These are phyloP conservation scores for Boloria euphrosyne DNA, from an alignment of 2,888 invertebrate species.

Conservation along the genomic window DNA sequence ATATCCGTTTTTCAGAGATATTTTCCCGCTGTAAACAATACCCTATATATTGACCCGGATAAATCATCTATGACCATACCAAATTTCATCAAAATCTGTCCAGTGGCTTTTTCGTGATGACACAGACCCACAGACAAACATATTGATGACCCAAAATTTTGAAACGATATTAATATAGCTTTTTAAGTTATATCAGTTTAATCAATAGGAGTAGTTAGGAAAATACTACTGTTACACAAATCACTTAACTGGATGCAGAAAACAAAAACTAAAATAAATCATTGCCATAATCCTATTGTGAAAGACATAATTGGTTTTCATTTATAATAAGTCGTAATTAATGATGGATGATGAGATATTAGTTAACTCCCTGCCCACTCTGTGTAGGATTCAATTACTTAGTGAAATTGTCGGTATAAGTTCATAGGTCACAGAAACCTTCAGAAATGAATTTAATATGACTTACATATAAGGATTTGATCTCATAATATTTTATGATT, in stretches of 20 bases:
- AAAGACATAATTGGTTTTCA: constrained; percentile 53
- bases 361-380: constrained; percentile 64
- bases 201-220: background rate
- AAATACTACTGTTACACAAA: constrained; percentile 8
- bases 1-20: too few relatives aligned
- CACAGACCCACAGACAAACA: too few relatives aligned
- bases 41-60: too few relatives aligned
- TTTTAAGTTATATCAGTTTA: background rate
- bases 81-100: too few relatives aligned
- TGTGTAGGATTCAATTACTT: constrained; percentile 51
- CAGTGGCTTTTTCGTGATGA: too few relatives aligned
- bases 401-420: constrained; percentile 19
- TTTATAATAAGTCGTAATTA: constrained; percentile 76
- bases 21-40: too few relatives aligned
- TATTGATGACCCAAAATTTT: too few relatives aligned
- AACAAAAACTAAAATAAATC: constrained; percentile 63
- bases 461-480: background rate
- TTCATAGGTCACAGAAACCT: constrained; percentile 14
- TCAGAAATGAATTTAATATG: background rate
- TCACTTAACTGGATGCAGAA: constrained; percentile 26
- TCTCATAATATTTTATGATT: too few relatives aligned
- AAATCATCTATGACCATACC: too few relatives aligned
- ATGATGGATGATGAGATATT: constrained; percentile 50
- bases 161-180: too few relatives aligned
- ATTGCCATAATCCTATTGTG: constrained; percentile 43